Percentiles rank a stretch among this genome's conserved stretches.
These are phyloP conservation scores for Sylvietta virens DNA, from an alignment of 2,113 vertebrate genomes.

Conservation along the genomic window DNA sequence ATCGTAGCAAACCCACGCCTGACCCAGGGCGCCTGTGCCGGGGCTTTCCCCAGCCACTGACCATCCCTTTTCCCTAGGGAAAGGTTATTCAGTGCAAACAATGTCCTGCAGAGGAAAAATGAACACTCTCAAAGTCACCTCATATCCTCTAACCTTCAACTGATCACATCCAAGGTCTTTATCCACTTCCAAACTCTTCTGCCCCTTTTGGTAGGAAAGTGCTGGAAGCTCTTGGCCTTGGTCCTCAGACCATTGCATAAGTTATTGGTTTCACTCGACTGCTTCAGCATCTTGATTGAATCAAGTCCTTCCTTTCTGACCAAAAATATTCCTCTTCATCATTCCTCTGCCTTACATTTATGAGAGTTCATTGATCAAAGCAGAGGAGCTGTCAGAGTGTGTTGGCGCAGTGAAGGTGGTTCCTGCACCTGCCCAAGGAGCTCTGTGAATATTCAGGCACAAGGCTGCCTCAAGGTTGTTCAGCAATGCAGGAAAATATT, in stretches of 20 bases:
- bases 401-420: neutral
- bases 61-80: neutral
- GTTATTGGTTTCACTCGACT: neutral
- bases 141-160: neutral
- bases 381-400: neutral
- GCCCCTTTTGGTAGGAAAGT: neutral
- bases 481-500: neutral
- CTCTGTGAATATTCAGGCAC: neutral
- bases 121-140: neutral
- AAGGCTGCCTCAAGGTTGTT: neutral
- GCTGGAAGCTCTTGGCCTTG: neutral
- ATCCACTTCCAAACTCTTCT: neutral
- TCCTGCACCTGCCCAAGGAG: neutral
- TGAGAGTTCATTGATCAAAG: constrained; percentile 24
- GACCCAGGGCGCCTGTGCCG: rapidly evolving
- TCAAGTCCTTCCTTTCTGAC: neutral
- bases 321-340: neutral
- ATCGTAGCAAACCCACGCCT: rapidly evolving
- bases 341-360: neutral
- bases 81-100: neutral
- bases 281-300: neutral
- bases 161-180: neutral
- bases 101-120: neutral
- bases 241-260: neutral
- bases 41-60: neutral